Evolutionary conservation across 2,797 vertebrate genomes (phyloP), one percentile per base, ranked within the genome.

Genomic region (Pseudochromis fuscus): DNA sequence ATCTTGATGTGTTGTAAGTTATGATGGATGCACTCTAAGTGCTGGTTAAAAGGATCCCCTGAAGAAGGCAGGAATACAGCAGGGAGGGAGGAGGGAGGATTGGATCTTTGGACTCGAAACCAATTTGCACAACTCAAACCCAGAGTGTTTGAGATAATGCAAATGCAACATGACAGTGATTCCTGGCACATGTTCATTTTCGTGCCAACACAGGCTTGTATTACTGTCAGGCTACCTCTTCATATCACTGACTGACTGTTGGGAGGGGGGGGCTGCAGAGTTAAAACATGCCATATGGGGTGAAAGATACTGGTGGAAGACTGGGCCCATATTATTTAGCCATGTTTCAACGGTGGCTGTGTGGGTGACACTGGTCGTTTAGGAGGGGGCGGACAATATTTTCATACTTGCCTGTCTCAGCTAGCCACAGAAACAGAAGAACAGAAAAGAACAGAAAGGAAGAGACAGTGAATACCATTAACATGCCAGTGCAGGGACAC

Each of bases 381-480:
- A 72, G 9, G 13, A 52, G 58, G 65, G 69, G 75, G 72, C 25
- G 18, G 77, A 86, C 67, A 84, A 84, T 77, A 59, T 77, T 81
- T 87, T 86, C 75, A 94, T 95, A 95, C 94, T 95, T 95, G 94
- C 94, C 94, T 94, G 91, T 88, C 87, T 94, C 93, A 95, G 94
- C 94, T 95, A 93, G 93, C 90, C 88, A 93, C 87, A 91, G 85
- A 87, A 88, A 90, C 59, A 91, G 82, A 83, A 83, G 86, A 78
- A 90, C 83, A 86, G 67, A 90, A 86, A 91, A 79, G 81, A 81
- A 89, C 87, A 93, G 87, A 92, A 80, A 91, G 85, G 88, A 88
- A 88, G 87, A 92, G 89, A 91, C 88, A 86, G 88, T 91, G 91
- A 93, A 88, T 86, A 92, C 87, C 64, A 68, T 87, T 84, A 67